Evolutionary conservation across 1,140 invertebrate species (phyloP).

Genomic region (Drosophila kepulauana): DNA sequence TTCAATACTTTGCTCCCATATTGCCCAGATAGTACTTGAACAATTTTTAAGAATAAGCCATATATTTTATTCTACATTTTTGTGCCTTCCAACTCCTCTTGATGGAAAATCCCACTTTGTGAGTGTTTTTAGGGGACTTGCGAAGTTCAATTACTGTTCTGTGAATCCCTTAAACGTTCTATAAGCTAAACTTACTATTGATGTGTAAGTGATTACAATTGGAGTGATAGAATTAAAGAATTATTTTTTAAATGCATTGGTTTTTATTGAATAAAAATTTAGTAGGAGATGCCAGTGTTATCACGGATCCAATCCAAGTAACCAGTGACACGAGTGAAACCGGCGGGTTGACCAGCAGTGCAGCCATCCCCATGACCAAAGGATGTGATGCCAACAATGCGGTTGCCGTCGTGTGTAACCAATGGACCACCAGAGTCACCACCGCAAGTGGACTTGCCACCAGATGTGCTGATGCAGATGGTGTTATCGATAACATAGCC

Average conservation of each 20-base stretch:
- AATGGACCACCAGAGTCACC: constrained; percentile 87
- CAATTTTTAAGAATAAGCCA: too few relatives aligned
- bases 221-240: neutral
- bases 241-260: neutral
- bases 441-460: constrained; percentile 71
- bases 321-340: constrained; percentile 85
- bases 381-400: constrained; percentile 85
- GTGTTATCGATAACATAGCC: constrained; percentile 44
- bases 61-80: too few relatives aligned
- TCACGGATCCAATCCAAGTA: constrained; percentile 86
- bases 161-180: neutral
- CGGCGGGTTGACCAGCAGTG: constrained; percentile 74
- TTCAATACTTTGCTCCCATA: too few relatives aligned
- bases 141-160: neutral
- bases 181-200: neutral
- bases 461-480: constrained; percentile 63
- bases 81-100: neutral
- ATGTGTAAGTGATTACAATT: neutral
- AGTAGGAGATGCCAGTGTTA: constrained; percentile 44
- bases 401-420: constrained; percentile 79
- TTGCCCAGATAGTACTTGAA: too few relatives aligned
- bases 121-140: neutral
- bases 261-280: neutral
- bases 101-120: too few relatives aligned
- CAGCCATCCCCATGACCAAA: constrained; percentile 48